Evolutionary conservation across 1,140 invertebrate species (phyloP), one percentile per base, ranked within the genome.

Genomic region (Bombus difficillimus): DNA sequence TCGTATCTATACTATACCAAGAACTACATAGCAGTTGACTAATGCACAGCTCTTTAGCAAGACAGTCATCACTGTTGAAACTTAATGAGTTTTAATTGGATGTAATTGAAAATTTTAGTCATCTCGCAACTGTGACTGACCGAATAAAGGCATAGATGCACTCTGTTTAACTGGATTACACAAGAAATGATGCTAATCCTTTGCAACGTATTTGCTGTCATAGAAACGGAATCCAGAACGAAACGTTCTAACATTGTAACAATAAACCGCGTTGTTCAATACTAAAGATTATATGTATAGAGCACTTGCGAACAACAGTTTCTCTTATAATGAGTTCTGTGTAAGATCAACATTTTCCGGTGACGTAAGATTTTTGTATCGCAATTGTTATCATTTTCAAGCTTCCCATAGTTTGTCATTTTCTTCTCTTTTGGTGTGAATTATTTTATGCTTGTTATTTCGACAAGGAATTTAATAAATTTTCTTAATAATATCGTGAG

Each of bases 31-130:
- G 2, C 32, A 13, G 18, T 66, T 64, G 34, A 28, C 9, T 25
- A 37, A 22, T 28, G 9, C 28, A 43, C 34, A 68, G 18, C n/a
- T 72, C 25, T 69, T 53, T 28, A 41, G 47, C 10, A 59, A 82
- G 28, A 69, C 47, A n/a, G 22, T 57, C 13, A 10, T 75, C 22
- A 28, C 0, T 32, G 37, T 32, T 59, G 1, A 32, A 37, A 68
- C 25, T 78, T 86, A 88, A 92, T 86, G 74, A 92, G 78, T 34
- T 74, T 88, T 80, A 73, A 92, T 93, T 92, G 86, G 85, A 57
- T 43, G 25, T 88, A 91, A 93, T 92, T 90, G 84, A 91, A 83
- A 89, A 86, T 83, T 86, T 88, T 86, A 90, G 84, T 53, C 43
- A 34, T 68, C 75, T 28, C n/a, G 18, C 28, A 47, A 76, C 32